phyloP scores from a whole-genome alignment of 1,140 invertebrate genomes.

The Kradibia gibbosae region DNA sequence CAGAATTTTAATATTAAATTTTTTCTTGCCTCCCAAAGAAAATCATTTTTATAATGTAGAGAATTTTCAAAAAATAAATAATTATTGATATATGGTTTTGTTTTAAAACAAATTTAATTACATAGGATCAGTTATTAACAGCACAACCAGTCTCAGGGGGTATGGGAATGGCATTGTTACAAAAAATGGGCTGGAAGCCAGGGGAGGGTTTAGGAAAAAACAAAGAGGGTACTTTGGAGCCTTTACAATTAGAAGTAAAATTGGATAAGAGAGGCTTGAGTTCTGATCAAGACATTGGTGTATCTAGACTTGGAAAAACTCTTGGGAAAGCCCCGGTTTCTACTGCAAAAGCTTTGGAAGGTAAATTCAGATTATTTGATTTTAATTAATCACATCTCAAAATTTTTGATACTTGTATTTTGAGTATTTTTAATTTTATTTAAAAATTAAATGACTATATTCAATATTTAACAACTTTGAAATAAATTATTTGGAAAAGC shows the following conservation, averaged over 20 bases:
- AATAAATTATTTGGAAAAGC: too few species aligned
- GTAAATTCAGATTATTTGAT: slow-evolving; percentile 54
- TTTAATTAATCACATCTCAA: too few species aligned
- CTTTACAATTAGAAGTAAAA: slow-evolving; percentile 92
- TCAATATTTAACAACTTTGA: too few species aligned
- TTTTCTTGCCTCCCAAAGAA: too few species aligned
- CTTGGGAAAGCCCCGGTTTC: slow-evolving; percentile 64
- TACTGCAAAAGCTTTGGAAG: slow-evolving; percentile 73
- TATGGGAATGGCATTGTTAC: slow-evolving; percentile 95
- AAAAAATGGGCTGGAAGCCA: slow-evolving; percentile 99
- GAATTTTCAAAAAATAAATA: slow-evolving; percentile 2
- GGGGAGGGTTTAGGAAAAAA: slow-evolving; percentile 96
- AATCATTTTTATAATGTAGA: neutral
- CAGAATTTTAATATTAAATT: too few species aligned
- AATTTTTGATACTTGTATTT: too few species aligned
- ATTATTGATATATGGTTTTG: slow-evolving; percentile 19
- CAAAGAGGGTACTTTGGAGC: slow-evolving; percentile 91
- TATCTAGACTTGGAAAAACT: slow-evolving; percentile 66
- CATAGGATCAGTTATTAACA: slow-evolving; percentile 88
- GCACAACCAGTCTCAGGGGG: slow-evolving; percentile 91
- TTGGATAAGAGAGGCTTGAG: slow-evolving; percentile 91
- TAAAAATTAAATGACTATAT: too few species aligned
- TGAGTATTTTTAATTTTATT: too few species aligned
- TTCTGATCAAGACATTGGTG: slow-evolving; percentile 78
- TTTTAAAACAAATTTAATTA: slow-evolving; percentile 52